phyloP scores from a whole-genome alignment of 2,888 invertebrate genomes.

The Phlogophora meticulosa region DNA sequence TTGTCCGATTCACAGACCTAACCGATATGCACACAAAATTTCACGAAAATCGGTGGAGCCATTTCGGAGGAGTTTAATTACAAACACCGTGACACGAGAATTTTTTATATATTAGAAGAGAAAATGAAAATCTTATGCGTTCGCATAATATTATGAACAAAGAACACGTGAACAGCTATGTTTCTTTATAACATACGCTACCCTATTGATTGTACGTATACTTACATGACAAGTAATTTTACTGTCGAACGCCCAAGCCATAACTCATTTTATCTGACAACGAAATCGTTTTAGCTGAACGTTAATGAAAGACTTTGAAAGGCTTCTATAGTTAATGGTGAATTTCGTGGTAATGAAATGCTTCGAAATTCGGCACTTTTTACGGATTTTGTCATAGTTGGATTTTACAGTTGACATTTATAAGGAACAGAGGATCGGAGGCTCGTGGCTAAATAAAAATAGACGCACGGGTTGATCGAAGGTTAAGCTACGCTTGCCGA shows the following conservation, averaged over 20 bases:
- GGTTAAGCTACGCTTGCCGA: too few species aligned
- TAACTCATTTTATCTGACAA: slow-evolving; percentile 55
- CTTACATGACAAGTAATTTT: slow-evolving; percentile 29
- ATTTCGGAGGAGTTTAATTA: too few species aligned
- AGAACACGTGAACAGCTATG: background rate
- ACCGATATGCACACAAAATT: too few species aligned
- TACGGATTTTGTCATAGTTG: background rate
- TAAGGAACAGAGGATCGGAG: too few species aligned
- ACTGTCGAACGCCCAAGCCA: slow-evolving; percentile 22
- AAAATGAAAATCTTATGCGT: background rate
- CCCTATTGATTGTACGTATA: background rate
- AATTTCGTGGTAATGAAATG: slow-evolving; percentile 1
- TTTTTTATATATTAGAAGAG: too few species aligned
- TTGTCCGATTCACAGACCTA: too few species aligned
- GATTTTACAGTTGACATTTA: background rate
- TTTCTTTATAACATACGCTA: background rate
- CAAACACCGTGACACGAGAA: too few species aligned
- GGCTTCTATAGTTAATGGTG: slow-evolving; percentile 1
- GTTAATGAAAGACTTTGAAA: slow-evolving; percentile 34
- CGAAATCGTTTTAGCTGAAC: slow-evolving; percentile 46
- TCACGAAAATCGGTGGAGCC: too few species aligned
- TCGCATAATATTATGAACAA: background rate
- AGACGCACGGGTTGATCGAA: too few species aligned
- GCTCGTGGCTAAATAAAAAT: too few species aligned
- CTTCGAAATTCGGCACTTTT: slow-evolving; percentile 4